Evolutionary conservation across 2,797 vertebrate genomes (phyloP).

Genomic region (Erethizon dorsatum): DNA sequence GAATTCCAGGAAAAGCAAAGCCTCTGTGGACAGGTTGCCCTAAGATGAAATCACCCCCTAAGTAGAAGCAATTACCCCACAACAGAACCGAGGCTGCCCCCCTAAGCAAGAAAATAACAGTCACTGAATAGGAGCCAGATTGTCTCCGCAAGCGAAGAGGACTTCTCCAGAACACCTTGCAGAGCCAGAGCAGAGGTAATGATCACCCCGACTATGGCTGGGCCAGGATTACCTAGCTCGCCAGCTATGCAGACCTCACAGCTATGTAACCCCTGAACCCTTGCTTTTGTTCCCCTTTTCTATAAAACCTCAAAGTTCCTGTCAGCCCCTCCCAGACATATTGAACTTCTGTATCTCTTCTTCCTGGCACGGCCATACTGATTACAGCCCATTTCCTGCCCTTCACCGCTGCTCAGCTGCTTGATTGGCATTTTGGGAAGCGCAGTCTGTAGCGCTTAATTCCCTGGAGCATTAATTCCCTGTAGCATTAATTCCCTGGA

Average conservation of each 20-base stretch:
- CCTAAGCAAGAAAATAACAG: background rate
- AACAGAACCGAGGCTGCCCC: background rate
- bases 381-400: background rate
- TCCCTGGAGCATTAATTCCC: too few relatives aligned
- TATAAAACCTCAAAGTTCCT: background rate
- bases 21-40: background rate
- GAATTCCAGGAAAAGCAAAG: background rate
- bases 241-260: background rate
- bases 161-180: background rate
- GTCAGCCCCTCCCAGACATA: background rate
- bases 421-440: background rate
- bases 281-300: background rate
- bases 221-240: background rate
- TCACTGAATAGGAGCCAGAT: background rate
- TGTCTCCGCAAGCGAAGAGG: background rate
- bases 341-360: background rate
- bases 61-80: background rate
- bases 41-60: background rate
- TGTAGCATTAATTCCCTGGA: too few relatives aligned
- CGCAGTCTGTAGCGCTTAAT: background rate
- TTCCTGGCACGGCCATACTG: background rate
- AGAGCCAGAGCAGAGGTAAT: background rate
- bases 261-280: background rate
- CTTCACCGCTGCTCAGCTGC: background rate
- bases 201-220: background rate